phyloP scores from a whole-genome alignment of 1,140 invertebrate genomes.

The Zaprionus ornatus region DNA sequence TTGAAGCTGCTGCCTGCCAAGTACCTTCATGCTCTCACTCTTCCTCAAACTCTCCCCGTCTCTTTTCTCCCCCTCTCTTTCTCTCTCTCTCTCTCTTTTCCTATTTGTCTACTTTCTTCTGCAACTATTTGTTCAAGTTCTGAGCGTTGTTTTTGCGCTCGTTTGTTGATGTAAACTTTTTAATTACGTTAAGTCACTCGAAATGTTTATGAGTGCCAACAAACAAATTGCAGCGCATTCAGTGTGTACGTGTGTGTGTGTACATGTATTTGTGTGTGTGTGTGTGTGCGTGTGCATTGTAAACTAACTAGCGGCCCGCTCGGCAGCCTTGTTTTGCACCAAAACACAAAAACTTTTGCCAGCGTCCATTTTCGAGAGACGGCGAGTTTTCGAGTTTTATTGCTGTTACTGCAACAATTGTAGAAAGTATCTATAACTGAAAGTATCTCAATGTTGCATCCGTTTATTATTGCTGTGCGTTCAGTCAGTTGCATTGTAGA shows the following conservation, averaged over 20 bases:
- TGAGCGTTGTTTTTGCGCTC: conserved; percentile 17
- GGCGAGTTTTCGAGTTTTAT: conserved; percentile 17
- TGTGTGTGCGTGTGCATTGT: conserved; percentile 10
- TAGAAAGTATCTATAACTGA: conserved; percentile 30
- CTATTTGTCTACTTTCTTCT: not conserved
- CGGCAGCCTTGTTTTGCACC: conserved; percentile 25
- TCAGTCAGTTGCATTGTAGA: not conserved
- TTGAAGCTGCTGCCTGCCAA: conserved; percentile 34
- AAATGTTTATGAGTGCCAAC: conserved; percentile 51
- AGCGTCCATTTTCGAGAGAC: conserved; percentile 18
- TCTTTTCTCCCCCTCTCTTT: not conserved
- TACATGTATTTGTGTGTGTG: not conserved
- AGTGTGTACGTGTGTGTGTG: not conserved
- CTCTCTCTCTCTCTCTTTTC: not conserved
- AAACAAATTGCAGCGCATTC: conserved; percentile 40
- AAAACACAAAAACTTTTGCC: conserved; percentile 19
- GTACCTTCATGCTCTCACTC: not conserved
- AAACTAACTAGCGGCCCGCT: conserved; percentile 16
- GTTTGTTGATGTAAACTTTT: conserved; percentile 58
- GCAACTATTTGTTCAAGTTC: conserved; percentile 23
- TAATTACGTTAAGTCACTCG: conserved; percentile 59
- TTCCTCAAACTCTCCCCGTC: not conserved
- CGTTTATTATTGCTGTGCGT: conserved; percentile 25
- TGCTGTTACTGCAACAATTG: conserved; percentile 16
- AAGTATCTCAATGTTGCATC: conserved; percentile 48